Base-by-base conservation (phyloP, 1,140 invertebrate genomes). In the Cyphomyrmex costatus region DNA sequence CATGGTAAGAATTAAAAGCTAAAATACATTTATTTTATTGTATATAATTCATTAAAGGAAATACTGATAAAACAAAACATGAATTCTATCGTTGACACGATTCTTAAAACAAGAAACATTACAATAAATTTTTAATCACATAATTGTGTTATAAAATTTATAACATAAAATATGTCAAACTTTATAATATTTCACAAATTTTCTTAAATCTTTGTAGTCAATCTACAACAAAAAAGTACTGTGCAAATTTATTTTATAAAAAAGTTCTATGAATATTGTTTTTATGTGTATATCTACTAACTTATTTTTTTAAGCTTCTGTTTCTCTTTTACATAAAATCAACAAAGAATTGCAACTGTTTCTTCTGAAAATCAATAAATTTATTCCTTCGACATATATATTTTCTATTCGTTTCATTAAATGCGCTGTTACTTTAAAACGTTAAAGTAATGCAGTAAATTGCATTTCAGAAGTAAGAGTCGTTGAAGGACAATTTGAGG, bases 1-100 rank as follows among this genome's bases (percentile, higher is more conserved):
- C 33, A 33, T 42, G 21, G 61, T 56, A 49, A 12, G 19, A 58
- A 86, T 86, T 86, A 80, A 79, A 16, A 65, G 36, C 12, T 12
- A 8, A 27, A 8, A n/a, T n/a, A 53, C n/a, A n/a, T n/a, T n/a
- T n/a, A n/a, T n/a, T 53, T 53, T n/a, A 53, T 21, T 24, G 27
- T 56, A 77, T 86, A 65, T 0, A 33, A 4, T 30, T 65, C 19
- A 33, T 30, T 21, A 58, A 58, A 58, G n/a, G 21, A 58, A 58
- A 56, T 8, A 21, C 8, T 2, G 8, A 21, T 42, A n/a, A 10
- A 65, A 60, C 24, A 53, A 10, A 36, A 80, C 42, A 42, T 19
- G 2, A 46, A 65, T 53, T 42, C n/a, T 24, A 3, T 53, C 16
- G 0, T 33, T 53, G 8, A 0, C n/a, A n/a, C 2, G 16, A 68